Conservation (phyloP, 1,140 invertebrate species). For the Penaeus chinensis region DNA sequence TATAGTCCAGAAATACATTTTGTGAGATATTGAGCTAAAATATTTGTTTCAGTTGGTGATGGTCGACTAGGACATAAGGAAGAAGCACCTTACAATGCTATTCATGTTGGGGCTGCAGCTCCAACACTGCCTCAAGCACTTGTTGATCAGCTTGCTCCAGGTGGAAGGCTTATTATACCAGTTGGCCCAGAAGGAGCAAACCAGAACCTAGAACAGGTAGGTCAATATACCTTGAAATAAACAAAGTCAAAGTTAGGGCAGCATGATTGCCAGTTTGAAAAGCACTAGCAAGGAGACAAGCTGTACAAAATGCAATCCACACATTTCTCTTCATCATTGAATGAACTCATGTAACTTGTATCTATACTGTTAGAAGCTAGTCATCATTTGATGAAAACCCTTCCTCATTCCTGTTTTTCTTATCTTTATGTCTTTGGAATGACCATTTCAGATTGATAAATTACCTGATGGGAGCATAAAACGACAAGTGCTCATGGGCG, state of each 20-base stretch:
- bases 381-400: too few relatives aligned
- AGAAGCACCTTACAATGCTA: constrained; percentile 88
- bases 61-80: constrained; percentile 81
- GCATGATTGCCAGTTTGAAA: too few relatives aligned
- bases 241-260: too few relatives aligned
- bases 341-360: too few relatives aligned
- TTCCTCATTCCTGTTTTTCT: too few relatives aligned
- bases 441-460: constrained; percentile 83
- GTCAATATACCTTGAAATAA: not conserved
- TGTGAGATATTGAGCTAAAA: not conserved
- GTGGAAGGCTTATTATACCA: constrained; percentile 91
- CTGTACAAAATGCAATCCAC: too few relatives aligned
- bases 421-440: not conserved
- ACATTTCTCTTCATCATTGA: too few relatives aligned
- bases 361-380: too few relatives aligned
- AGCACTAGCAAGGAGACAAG: too few relatives aligned
- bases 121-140: constrained; percentile 77
- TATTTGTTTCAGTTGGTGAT: constrained; percentile 79
- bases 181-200: constrained; percentile 85
- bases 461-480: constrained; percentile 80
- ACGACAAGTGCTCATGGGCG: constrained; percentile 89
- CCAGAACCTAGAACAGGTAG: constrained; percentile 81
- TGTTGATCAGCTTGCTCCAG: constrained; percentile 80
- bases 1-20: too few relatives aligned
- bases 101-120: constrained; percentile 94